Base-by-base conservation (phyloP, 2,888 invertebrate species). In the Nebria salina region DNA sequence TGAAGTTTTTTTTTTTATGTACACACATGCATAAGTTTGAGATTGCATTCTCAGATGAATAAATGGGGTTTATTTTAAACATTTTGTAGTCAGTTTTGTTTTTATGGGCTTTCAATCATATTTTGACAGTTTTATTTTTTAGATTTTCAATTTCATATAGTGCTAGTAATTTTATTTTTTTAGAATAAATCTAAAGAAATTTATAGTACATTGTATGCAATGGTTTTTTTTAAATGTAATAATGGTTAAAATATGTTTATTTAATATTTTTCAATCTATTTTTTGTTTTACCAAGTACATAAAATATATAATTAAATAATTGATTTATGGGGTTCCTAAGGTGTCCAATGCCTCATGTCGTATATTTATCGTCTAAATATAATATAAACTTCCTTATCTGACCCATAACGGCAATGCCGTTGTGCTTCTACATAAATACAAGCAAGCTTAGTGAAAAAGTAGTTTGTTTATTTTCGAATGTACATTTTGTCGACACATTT, bases 341-440 rank as follows among this genome's bases (percentile, higher is more conserved):
- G 11, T 54, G 54, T 13, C 13, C 54, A 3, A 54, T 6, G 20
- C 20, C 20, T 20, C 20, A 20, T 20, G 20, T 20, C 20, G 54
- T 34, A 34, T 34, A 34, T 34, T 54, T 54, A 54, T 54, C 8
- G 54, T 13, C 1, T 54, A 13, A 54, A 54, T 72, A 26, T 68
- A 76, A 76, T 76, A 68, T 76, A 76, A 76, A 76, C 76, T 76
- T 76, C 70, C 76, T 76, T 76, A 76, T 76, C 76, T 76, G 42
- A 20, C 34, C 7, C 54, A 8, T 54, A 13, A 54, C 54, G 54
- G 8, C 54, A 11, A 1, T 54, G 54, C 13, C 7, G 8, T 54
- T 54, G 54, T 54, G 54, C 13, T 8, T 54, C 5, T 34, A 34
- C 5, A 34, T 5, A 34, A 54, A 54, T 54, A 8, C 4, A 54